phyloP scores from a whole-genome alignment of 2,113 vertebrate species.

The Rhinolophus ferrumequinum region DNA sequence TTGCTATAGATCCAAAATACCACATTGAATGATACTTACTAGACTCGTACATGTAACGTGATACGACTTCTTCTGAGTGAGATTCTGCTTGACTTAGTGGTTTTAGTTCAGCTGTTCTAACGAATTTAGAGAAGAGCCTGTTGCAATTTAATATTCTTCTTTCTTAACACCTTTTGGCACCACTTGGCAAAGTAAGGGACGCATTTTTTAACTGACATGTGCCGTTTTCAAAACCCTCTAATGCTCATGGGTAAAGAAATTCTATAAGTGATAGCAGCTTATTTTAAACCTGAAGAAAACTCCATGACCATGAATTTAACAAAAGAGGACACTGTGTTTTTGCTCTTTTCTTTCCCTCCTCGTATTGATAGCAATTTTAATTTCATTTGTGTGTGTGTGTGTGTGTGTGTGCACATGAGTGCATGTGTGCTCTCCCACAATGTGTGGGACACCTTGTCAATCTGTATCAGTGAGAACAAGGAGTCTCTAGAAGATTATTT shows the following conservation, averaged over 20 bases:
- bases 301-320: not conserved
- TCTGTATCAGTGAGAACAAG: not conserved
- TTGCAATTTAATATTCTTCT: conserved; percentile 53
- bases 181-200: conserved; percentile 32
- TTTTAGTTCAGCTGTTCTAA: conserved; percentile 68
- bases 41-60: not conserved
- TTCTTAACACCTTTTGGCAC: conserved; percentile 61
- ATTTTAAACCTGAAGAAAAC: conserved; percentile 16
- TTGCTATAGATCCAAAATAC: conserved; percentile 1
- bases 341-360: not conserved
- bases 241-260: conserved; percentile 1
- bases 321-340: not conserved
- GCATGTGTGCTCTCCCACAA: too few relatives aligned
- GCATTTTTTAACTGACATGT: not conserved
- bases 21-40: not conserved
- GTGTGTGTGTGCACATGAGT: not conserved
- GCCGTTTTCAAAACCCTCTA: not conserved
- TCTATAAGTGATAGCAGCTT: not conserved
- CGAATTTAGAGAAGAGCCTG: conserved; percentile 43
- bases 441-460: not conserved
- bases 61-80: conserved; percentile 32
- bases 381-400: not conserved
- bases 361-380: not conserved
- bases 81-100: conserved; percentile 55
- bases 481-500: not conserved